phyloP scores from a whole-genome alignment of 2,797 vertebrate species.

The Sebastes vulpes region DNA sequence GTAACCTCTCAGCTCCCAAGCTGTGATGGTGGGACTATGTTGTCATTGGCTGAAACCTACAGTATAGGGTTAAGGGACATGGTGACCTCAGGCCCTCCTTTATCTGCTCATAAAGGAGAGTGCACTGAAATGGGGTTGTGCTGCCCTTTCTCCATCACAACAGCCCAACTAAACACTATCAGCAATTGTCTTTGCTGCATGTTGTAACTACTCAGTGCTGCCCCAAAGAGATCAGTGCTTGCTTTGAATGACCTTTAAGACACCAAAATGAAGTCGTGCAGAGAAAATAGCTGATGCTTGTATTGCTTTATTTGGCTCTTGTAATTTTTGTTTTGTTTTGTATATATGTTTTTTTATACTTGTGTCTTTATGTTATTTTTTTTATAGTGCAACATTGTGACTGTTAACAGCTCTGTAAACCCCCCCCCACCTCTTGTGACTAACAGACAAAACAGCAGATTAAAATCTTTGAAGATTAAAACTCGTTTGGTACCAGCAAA shows the following conservation, averaged over 20 bases:
- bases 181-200: constrained; percentile 54
- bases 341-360: constrained; percentile 64
- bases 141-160: constrained; percentile 39
- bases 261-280: constrained; percentile 75
- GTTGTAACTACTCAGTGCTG: constrained; percentile 63
- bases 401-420: constrained; percentile 63
- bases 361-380: constrained; percentile 41
- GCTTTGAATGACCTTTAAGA: constrained; percentile 79
- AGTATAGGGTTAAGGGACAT: constrained; percentile 29
- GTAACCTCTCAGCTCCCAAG: constrained; percentile 19
- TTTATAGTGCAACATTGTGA: constrained; percentile 64
- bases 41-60: constrained; percentile 40
- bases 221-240: constrained; percentile 72
- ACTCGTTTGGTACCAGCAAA: constrained; percentile 75
- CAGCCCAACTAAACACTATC: constrained; percentile 46
- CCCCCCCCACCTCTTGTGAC: constrained; percentile 65
- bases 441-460: constrained; percentile 83
- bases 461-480: constrained; percentile 87
- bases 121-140: constrained; percentile 54
- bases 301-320: constrained; percentile 71
- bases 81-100: constrained; percentile 32
- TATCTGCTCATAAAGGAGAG: constrained; percentile 44
- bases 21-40: constrained; percentile 37
- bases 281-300: constrained; percentile 61
- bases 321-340: constrained; percentile 48